phyloP scores from a whole-genome alignment of 2,888 invertebrate species.

The Mactromeris polynyma region DNA sequence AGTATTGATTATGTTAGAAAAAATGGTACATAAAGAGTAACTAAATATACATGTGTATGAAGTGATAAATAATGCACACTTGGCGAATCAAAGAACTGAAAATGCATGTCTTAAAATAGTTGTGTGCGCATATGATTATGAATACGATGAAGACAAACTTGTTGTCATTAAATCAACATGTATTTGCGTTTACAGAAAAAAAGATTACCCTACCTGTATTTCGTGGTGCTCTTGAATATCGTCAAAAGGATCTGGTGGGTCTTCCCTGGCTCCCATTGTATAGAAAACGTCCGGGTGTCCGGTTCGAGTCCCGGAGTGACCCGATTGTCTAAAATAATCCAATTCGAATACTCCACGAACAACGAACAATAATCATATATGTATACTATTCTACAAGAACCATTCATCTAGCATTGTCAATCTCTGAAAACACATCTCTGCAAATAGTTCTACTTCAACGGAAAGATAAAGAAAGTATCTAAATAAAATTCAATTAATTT shows the following conservation, averaged over 20 bases:
- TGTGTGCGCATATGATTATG: too few species aligned
- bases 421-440: neutral
- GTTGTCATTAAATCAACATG: neutral
- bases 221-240: slow-evolving; percentile 72
- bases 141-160: too few species aligned
- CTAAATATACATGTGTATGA: too few species aligned
- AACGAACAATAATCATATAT: neutral
- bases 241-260: slow-evolving; percentile 73
- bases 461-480: neutral
- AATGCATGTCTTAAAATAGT: too few species aligned
- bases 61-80: too few species aligned
- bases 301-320: neutral
- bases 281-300: slow-evolving; percentile 26
- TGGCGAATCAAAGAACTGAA: too few species aligned
- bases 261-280: slow-evolving; percentile 72
- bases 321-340: slow-evolving; percentile 24
- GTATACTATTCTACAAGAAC: neutral
- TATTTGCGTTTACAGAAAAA: neutral
- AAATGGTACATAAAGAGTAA: too few species aligned
- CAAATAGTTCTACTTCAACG: neutral
- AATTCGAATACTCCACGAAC: neutral
- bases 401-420: neutral
- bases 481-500: neutral
- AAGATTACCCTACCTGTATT: slow-evolving; percentile 65
- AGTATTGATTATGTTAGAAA: too few species aligned